These are phyloP conservation scores for Lordiphosa stackelbergi DNA, from an alignment of 1,140 invertebrate species.

Conservation along the genomic window DNA sequence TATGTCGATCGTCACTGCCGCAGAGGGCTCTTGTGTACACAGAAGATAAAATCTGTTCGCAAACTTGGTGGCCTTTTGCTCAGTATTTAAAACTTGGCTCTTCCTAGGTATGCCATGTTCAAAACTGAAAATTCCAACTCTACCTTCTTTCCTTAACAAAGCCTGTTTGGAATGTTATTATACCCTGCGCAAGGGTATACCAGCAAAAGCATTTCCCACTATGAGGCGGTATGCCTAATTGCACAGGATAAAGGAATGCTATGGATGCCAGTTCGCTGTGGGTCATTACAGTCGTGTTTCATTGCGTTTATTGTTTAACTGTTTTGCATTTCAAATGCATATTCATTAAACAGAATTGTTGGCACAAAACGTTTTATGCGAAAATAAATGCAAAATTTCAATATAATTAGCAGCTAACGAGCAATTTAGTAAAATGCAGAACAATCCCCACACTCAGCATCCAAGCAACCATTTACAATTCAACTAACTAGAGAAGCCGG, in stretches of 20 bases:
- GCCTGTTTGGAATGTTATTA: not conserved
- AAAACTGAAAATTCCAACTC: too few species aligned
- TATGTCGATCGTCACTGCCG: too few species aligned
- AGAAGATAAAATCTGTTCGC: too few species aligned
- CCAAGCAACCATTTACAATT: not conserved
- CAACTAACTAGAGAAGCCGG: not conserved
- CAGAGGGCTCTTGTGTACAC: too few species aligned
- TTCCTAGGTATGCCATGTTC: too few species aligned
- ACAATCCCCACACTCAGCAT: not conserved
- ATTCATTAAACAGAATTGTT: constrained; percentile 22
- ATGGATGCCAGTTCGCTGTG: not conserved
- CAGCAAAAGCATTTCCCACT: constrained; percentile 5
- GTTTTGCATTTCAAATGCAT: constrained; percentile 18
- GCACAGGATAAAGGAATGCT: constrained; percentile 13
- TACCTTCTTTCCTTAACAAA: not conserved
- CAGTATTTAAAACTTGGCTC: too few species aligned
- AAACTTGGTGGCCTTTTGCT: too few species aligned
- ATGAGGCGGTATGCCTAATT: constrained; percentile 18
- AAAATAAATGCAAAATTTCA: constrained; percentile 29
- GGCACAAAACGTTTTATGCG: constrained; percentile 14
- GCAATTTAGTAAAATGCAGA: constrained; percentile 19
- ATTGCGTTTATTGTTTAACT: not conserved
- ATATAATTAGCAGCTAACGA: constrained; percentile 5
- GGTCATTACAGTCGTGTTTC: not conserved
- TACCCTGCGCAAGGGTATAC: too few species aligned